Conservation (phyloP, 2,888 invertebrate species). For the Watsonalla cultraria region DNA sequence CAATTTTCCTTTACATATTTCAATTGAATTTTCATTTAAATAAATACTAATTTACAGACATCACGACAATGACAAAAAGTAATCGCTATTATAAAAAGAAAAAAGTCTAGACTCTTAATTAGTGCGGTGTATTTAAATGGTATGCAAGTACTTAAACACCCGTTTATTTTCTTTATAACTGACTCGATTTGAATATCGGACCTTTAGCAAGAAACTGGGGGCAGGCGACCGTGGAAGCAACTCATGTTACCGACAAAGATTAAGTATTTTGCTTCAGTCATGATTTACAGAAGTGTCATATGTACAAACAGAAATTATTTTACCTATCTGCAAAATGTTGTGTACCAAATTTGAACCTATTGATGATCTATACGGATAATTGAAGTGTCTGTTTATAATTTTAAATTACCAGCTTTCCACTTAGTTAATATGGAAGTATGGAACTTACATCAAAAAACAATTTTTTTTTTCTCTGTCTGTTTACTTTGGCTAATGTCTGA, state of each 20-base stretch:
- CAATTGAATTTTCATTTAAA: too few species aligned
- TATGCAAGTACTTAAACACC: slow-evolving; percentile 21
- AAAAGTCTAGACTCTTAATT: neutral
- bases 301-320: neutral
- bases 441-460: too few species aligned
- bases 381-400: too few species aligned
- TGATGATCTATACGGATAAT: too few species aligned
- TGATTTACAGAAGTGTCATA: neutral
- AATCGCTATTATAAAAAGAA: neutral
- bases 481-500: too few species aligned
- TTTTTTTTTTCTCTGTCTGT: too few species aligned
- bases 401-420: too few species aligned
- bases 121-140: slow-evolving; percentile 9
- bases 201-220: slow-evolving; percentile 32
- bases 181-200: slow-evolving; percentile 31
- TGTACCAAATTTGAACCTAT: too few species aligned
- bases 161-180: slow-evolving; percentile 28
- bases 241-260: slow-evolving; percentile 36
- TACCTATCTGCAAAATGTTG: too few species aligned
- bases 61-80: neutral
- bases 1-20: too few species aligned
- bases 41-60: neutral
- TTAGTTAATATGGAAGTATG: too few species aligned
- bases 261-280: slow-evolving; percentile 26
- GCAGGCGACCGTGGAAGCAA: slow-evolving; percentile 32